A percentile compares a stretch with the other conserved stretches of the same genome.
These are phyloP conservation scores for Hassar affinis DNA, from an alignment of 2,113 vertebrate species.

Conservation along the genomic window DNA sequence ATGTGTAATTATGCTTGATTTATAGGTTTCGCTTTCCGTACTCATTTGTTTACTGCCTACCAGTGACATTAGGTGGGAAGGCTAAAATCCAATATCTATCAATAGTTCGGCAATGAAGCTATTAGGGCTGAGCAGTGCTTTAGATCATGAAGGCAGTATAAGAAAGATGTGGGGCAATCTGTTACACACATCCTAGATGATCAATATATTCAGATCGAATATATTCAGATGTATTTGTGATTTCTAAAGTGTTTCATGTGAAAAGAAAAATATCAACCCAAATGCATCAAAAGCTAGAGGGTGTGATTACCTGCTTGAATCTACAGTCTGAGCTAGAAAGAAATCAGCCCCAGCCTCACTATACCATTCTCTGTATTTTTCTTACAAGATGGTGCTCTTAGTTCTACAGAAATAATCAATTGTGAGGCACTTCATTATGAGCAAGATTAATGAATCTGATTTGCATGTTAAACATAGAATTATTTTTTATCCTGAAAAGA, in stretches of 20 bases:
- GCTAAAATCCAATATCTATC: conserved; percentile 3
- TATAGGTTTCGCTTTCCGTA: background rate
- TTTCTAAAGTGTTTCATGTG: background rate
- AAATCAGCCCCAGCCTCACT: background rate
- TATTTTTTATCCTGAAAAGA: background rate
- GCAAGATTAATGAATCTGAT: background rate
- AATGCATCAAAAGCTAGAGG: background rate
- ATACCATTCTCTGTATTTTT: background rate
- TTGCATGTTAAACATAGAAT: background rate
- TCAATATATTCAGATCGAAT: background rate
- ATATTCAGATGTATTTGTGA: background rate
- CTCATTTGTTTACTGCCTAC: background rate
- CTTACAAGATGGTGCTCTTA: background rate
- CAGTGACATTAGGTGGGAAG: background rate
- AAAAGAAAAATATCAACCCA: background rate
- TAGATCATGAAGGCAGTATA: background rate
- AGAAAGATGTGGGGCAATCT: background rate
- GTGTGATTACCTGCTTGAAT: background rate
- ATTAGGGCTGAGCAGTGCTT: background rate
- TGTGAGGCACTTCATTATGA: background rate
- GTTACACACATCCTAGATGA: background rate
- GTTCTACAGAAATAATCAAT: background rate
- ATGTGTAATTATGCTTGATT: background rate
- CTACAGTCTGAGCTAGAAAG: background rate
- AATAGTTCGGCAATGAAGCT: background rate